Percentiles rank a stretch among this genome's conserved stretches.
Evolutionary conservation across 2,113 vertebrate genomes (phyloP).

Genomic region (Fregetta grallaria): DNA sequence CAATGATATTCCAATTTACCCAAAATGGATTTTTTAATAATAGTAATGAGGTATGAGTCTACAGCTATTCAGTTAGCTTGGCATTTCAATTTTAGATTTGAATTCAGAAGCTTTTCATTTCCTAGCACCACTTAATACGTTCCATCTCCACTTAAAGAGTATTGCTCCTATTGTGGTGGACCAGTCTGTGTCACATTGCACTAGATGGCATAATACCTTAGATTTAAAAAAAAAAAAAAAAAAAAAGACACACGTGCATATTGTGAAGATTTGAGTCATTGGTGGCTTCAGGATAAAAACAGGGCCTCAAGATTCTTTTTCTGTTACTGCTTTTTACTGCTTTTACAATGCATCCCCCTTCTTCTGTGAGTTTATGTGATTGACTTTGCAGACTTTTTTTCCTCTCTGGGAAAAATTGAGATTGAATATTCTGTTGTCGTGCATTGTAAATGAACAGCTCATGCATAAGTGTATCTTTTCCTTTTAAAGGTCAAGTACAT

Average conservation of each 20-base stretch:
- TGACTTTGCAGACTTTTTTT: background rate
- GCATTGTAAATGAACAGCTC: background rate
- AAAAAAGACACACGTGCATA: too few relatives aligned
- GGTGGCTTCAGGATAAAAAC: background rate
- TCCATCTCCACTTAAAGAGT: background rate
- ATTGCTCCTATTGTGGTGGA: background rate
- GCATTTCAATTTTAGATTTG: background rate
- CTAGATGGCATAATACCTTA: background rate
- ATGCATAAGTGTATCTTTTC: background rate
- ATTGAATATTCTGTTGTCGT: background rate
- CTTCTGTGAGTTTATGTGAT: background rate
- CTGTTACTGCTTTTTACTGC: background rate
- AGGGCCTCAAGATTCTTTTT: background rate
- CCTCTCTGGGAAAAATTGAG: background rate
- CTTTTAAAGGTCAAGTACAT: slow-evolving; percentile 84
- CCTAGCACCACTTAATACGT: background rate
- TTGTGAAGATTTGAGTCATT: background rate
- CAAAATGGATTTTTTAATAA: background rate
- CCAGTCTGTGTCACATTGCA: background rate
- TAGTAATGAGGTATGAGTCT: background rate
- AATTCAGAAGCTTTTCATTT: background rate
- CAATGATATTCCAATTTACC: background rate
- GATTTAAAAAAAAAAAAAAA: background rate
- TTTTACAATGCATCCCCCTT: background rate
- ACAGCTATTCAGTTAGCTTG: background rate